Evolutionary conservation across 2,113 vertebrate genomes (phyloP), one percentile per base, ranked within the genome.

Genomic region (Nyctereutes procyonoides): DNA sequence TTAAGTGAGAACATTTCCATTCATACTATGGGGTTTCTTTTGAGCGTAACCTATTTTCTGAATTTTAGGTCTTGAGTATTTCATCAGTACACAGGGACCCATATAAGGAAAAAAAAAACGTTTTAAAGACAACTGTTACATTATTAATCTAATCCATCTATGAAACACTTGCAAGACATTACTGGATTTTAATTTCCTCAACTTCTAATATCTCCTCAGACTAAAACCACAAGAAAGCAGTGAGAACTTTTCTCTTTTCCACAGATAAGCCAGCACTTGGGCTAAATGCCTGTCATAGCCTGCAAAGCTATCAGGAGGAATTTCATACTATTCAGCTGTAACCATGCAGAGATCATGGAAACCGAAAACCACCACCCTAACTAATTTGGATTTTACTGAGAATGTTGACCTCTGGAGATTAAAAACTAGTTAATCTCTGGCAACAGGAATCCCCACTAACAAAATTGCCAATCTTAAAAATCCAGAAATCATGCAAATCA

Each of bases 111-210:
- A 87, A 55, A 87, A 55, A 55, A 71, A 14, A 56, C 8, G 6
- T 83, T 89, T 62, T 80, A 63, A 94, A 84, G 5, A 67, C 5
- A 65, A 92, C 43, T 43, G 58, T 56, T 81, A 30, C 16, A 63
- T 38, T 65, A 17, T 77, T 88, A 67, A 81, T 35, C 24, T 76
- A 83, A 83, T 69, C 19, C 67, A 90, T 71, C 43, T 69, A 43
- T 38, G 38, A 86, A 97, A 58, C 20, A 69, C 28, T 93, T 93
- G 51, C 20, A 96, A 87, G 55, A 93, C 96, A 93, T 79, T 8
- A 56, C 51, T 92, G 16, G 35, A 62, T 93, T 85, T 96, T 65
- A 81, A 71, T 92, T 90, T 88, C 22, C 51, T 71, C 17, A 53
- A 51, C 24, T 95, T 95, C 53, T n/a, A 79, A 19, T 51, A 32